These are phyloP conservation scores for Myopa testacea DNA, from an alignment of 2,888 invertebrate genomes.

Conservation along the genomic window DNA sequence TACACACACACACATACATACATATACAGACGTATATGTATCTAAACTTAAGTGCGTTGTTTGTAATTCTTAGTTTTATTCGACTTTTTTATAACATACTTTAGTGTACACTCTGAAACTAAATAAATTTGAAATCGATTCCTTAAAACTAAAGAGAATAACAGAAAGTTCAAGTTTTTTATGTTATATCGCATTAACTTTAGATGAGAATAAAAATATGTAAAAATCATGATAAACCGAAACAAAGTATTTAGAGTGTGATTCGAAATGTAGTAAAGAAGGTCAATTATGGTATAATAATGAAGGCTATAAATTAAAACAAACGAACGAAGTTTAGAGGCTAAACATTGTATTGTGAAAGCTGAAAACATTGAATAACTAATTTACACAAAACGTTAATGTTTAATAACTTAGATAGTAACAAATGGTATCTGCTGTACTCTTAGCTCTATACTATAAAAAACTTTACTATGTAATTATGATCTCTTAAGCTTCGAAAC, in stretches of 20 bases:
- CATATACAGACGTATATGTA: constrained; percentile 11
- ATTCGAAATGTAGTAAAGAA: constrained; percentile 49
- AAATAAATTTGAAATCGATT: constrained; percentile 23
- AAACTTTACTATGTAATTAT: background rate
- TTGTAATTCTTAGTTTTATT: background rate
- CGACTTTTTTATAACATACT: background rate
- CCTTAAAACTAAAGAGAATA: constrained; percentile 17
- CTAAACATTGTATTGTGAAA: constrained; percentile 41
- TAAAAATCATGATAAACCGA: constrained; percentile 27
- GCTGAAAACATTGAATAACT: constrained; percentile 33
- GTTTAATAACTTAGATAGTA: constrained; percentile 24
- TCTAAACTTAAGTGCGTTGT: background rate
- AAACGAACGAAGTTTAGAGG: constrained; percentile 37
- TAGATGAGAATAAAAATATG: background rate
- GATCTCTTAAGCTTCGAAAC: background rate
- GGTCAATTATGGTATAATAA: constrained; percentile 49
- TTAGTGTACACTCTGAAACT: background rate
- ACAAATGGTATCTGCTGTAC: constrained; percentile 26
- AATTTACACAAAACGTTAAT: constrained; percentile 19
- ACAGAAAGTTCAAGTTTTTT: constrained; percentile 17
- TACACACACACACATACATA: background rate
- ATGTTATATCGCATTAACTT: background rate
- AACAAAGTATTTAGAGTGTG: constrained; percentile 49
- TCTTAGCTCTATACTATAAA: constrained; percentile 11
- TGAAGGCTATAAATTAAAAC: constrained; percentile 37